phyloP scores from a whole-genome alignment of 1,140 invertebrate genomes.

The Leptopilina boulardi region DNA sequence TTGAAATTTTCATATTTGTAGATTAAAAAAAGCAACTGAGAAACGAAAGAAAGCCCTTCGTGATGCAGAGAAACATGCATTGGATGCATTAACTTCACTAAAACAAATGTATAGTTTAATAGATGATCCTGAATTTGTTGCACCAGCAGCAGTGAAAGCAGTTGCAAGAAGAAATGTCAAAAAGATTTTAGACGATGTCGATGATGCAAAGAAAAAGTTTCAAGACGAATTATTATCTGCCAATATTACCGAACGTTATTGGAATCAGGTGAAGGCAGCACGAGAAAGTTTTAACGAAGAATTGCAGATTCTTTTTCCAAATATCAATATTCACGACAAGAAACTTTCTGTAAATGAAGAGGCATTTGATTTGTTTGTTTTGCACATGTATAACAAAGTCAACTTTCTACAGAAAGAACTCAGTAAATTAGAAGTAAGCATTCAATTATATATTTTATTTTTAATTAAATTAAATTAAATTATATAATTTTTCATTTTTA shows the following conservation, averaged over 20 bases:
- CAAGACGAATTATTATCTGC: conserved; percentile 76
- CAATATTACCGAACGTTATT: conserved; percentile 82
- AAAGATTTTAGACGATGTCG: conserved; percentile 79
- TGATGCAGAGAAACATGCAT: conserved; percentile 74
- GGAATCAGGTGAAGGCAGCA: conserved; percentile 82
- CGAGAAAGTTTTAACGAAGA: conserved; percentile 84
- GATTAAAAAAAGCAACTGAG: conserved; percentile 78
- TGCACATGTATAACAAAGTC: conserved; percentile 82
- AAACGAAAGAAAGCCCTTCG: conserved; percentile 75
- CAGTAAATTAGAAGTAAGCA: conserved; percentile 77
- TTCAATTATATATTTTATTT: not conserved
- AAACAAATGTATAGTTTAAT: conserved; percentile 67
- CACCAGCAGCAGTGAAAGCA: conserved; percentile 73
- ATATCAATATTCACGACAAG: conserved; percentile 81
- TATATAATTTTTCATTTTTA: too few relatives aligned
- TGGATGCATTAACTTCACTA: conserved; percentile 59
- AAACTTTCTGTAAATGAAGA: conserved; percentile 80
- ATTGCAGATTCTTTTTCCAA: conserved; percentile 84
- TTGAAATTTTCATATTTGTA: conserved; percentile 46
- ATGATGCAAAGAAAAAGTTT: conserved; percentile 78
- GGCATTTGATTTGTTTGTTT: conserved; percentile 82
- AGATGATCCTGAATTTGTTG: conserved; percentile 75
- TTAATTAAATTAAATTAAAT: not conserved
- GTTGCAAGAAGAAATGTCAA: conserved; percentile 78
- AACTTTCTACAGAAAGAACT: conserved; percentile 84